Evolutionary conservation across 1,140 invertebrate genomes (phyloP), one percentile per base, ranked within the genome.

Genomic region (Pseudomyrmex sp.): DNA sequence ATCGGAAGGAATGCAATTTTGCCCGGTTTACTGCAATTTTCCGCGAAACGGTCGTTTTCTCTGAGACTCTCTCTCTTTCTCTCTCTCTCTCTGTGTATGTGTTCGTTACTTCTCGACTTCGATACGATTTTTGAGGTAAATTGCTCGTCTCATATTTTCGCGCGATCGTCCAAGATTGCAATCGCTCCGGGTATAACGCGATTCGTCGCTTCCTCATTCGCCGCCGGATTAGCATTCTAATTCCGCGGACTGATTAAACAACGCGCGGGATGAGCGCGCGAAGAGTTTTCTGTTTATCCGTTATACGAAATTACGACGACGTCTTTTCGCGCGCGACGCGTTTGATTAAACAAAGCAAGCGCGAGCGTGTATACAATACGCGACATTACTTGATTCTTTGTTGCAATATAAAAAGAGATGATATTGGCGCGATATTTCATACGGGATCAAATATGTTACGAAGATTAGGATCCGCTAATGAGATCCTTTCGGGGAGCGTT

Each of bases 1-100:
- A 35, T 35, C 35, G 35, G 62, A 73, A 56, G 84, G 77, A 83
- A 85, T 87, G 79, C 84, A 87, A 87, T 87, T 87, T 85, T 83
- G 35, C 69, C 52, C 73, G 62, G 18, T 70, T 65, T 70, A 72
- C 50, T 58, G 76, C 72, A 82, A 87, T 86, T 83, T 87, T 86
- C 85, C 59, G 1, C 44, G 23, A 58, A 58, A 23, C 56, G 82
- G 12, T 68, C 44, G 50, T 79, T 59, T 83, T 56, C 35, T 74
- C 48, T 35, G 35, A 35, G 35, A 13, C 56, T 18, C 18, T 18
- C 18, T 18, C 0, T 18, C 18, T 18, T 0, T 18, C 18, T 18
- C 18, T 18, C 18, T 18, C 18, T 18, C 18, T 18, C 18, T 18
- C 18, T 73, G 35, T 4, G 35, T 44, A 35, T 15, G 12, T 3